Base-by-base conservation (phyloP, 2,113 vertebrate species). In the Halichoerus grypus region DNA sequence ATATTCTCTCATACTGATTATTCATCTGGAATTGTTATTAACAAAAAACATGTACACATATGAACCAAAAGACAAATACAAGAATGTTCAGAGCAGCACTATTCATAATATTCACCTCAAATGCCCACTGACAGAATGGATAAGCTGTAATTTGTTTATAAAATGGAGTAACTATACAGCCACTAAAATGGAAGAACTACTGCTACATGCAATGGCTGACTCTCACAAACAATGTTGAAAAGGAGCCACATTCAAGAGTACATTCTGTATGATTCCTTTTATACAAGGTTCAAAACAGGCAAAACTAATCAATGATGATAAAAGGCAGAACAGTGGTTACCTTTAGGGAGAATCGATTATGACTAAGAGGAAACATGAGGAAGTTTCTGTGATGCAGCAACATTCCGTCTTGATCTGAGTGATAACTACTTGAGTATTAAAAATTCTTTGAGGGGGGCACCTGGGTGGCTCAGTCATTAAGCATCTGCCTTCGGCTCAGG, bases 161-260 rank as follows among this genome's bases (percentile, higher is more conserved):
- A 83, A 83, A 79, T 51, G 11, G 74, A 72, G 14, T 51, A 80
- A 71, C 42, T 79, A 61, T 9, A 46, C 6, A 92, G 42, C 77
- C 96, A 94, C 59, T 91, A 82, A 74, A 91, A 88, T 55, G 42
- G 77, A 96, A 94, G 42, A 51, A 83, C 49, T 36, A 84, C 16
- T 39, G 59, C 57, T 91, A 18, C 63, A 88, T 53, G 31, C 5
- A 49, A 55, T 49, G 59, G 51, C 42, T 84, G 51, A 84, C 39
- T 77, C 94, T 86, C 57, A 81, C 39, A 88, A 71, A 89, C 42
- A 63, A 80, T n/a, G 24, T 65, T 96, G 59, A 84, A 84, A 92
- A 72, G 69, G 31, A 87, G 36, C 65, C 65, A 91, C 46, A 88
- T 36, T 53, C 21, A 71, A n/a, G 21, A 42, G 7, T 31, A 53